Base-by-base conservation (phyloP, 2,888 invertebrate genomes). In the Temnothorax rugatulus region DNA sequence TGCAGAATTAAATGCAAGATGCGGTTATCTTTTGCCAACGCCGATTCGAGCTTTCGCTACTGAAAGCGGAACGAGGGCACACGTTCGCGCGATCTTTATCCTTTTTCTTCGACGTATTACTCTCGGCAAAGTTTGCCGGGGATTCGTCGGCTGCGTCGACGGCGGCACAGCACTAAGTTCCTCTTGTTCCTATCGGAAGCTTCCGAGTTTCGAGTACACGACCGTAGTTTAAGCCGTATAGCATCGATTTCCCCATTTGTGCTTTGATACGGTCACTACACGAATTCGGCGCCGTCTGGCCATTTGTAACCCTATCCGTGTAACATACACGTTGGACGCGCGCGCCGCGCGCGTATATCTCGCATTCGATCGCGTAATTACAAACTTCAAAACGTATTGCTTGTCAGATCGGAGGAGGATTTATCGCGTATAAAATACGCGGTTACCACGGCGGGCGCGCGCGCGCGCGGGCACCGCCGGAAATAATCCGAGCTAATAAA, bases 111-210 rank as follows among this genome's bases (percentile, higher is more conserved):
- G 41, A 52, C 25, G 54, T 79, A 50, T 54, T 47, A 34, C 61
- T 61, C 38, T 47, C 69, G 61, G 38, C 13, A 34, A 84, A 84
- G 74, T 84, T 84, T 68, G 59, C 50, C 74, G 59, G 25, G 69
- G 47, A 81, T 71, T 81, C 71, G 59, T 18, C 21, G 47, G 50
- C 50, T 38, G 34, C 18, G 41, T n/a, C 21, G 47, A 41, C 50
- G 50, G 15, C 18, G 57, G 50, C 44, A 15, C 34, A 41, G 50
- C 52, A 47, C 47, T 47, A 83, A 84, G 84, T 84, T 83, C 61
- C 75, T 83, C 75, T 84, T 83, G 84, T 84, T 84, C 69, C 74
- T 84, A 82, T 52, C 76, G 63, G 63, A 77, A 64, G 82, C 82
- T 77, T 52, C 76, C 63, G 77, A 82, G 82, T 75, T 74, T 82